Conservation (phyloP, 1,140 invertebrate genomes). For the Drosophila erecta region DNA sequence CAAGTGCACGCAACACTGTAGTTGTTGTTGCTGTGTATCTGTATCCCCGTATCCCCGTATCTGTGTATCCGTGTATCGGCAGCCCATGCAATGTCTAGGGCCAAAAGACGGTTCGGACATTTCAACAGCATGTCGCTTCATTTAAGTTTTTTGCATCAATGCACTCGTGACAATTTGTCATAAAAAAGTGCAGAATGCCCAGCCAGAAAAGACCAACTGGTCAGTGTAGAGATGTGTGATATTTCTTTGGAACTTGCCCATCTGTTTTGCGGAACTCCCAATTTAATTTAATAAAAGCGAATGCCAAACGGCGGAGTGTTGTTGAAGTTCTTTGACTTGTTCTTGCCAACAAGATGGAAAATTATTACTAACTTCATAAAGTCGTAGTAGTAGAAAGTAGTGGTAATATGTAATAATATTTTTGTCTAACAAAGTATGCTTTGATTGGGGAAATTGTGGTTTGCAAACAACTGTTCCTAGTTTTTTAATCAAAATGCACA, state of each 20-base stretch:
- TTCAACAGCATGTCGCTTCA: conserved; percentile 82
- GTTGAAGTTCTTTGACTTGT: not conserved
- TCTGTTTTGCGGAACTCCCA: conserved; percentile 14
- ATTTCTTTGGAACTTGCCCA: not conserved
- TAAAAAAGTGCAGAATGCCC: conserved; percentile 53
- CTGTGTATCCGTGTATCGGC: conserved; percentile 9
- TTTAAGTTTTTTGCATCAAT: conserved; percentile 83
- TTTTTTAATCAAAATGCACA: not conserved
- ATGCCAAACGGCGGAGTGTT: not conserved
- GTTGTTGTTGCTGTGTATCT: not conserved
- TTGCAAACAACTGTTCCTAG: not conserved
- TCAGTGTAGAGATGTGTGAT: conserved; percentile 1
- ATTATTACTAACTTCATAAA: not conserved
- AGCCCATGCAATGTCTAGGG: conserved; percentile 17
- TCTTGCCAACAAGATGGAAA: not conserved
- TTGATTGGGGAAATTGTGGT: too few species aligned
- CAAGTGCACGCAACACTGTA: conserved; percentile 48
- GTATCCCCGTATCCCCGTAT: conserved; percentile 23
- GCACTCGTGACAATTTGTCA: conserved; percentile 82
- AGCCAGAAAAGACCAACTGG: conserved; percentile 40
- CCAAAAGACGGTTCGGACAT: conserved; percentile 66
- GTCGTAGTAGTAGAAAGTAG: too few species aligned
- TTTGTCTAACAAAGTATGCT: too few species aligned
- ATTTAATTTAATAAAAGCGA: conserved; percentile 17
- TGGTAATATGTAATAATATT: too few species aligned